Evolutionary conservation across 2,797 vertebrate species (phyloP), one percentile per base, ranked within the genome.

Genomic region (Oreortyx pictus): DNA sequence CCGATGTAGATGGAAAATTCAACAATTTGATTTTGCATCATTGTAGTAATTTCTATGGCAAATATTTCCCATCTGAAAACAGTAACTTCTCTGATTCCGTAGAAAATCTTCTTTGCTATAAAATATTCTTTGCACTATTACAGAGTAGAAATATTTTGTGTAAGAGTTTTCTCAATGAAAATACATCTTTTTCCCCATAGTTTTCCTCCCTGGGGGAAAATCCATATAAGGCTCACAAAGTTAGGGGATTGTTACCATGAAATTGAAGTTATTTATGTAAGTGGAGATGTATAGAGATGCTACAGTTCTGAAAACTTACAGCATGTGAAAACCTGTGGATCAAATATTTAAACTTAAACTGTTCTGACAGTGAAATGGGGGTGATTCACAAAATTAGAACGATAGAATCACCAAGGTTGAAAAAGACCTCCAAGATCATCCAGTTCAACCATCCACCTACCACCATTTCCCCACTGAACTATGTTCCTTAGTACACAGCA

Each of bases 231-330:
- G 10, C 5, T 73, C 43, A 81, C 18, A 44, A 83, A 88, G 84
- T 76, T 31, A 25, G n/a, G 56, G 11, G 7, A 91, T 92, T 94
- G 88, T 12, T 59, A 41, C 47, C 16, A 33, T 31, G 7, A 74
- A 79, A 80, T 78, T 49, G 29, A 85, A 92, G 74, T 87, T 61
- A 82, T 86, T 93, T 88, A 22, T 49, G 70, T n/a, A 91, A 89
- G 74, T 80, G 29, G 24, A 68, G 7, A 4, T 86, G 25, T 80
- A 52, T 20, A 86, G 52, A 89, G 74, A 85, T 68, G 43, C n/a
- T 82, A 19, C 3, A 1, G 9, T 76, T 90, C 68, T 85, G 72
- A 80, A 92, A 90, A 78, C 70, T 76, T 90, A 57, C 37, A 73
- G 44, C 68, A 91, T 87, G 27, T 31, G 61, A 84, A 86, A 86